A percentile compares a stretch with the other conserved stretches of the same genome.
These are phyloP conservation scores for Darevskia nairensis DNA, from an alignment of 2,797 vertebrate genomes.

Conservation along the genomic window DNA sequence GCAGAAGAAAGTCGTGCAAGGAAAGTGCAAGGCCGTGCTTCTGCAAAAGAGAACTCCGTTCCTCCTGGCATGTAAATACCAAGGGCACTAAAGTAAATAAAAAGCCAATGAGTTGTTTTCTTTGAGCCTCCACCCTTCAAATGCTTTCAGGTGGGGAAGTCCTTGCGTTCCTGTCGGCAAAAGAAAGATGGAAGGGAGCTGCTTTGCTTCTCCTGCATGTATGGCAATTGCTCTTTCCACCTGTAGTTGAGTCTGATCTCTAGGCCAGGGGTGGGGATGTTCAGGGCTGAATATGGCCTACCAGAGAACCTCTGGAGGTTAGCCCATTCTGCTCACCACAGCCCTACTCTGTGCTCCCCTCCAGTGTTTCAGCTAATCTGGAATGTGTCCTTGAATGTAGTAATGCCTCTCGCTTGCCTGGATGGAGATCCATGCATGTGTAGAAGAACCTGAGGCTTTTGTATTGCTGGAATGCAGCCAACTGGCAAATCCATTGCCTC, in stretches of 20 bases:
- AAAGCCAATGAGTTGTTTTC: conserved; percentile 65
- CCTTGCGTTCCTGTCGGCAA: background rate
- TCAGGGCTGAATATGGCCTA: too few relatives aligned
- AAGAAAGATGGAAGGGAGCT: background rate
- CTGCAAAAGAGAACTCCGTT: conserved; percentile 54
- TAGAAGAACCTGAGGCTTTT: too few relatives aligned
- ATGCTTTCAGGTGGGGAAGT: conserved; percentile 29
- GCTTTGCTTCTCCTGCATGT: background rate
- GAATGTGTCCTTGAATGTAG: too few relatives aligned
- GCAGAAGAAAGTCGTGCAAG: conserved; percentile 49
- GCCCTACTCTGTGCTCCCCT: too few relatives aligned
- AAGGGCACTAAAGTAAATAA: conserved; percentile 70
- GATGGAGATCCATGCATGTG: too few relatives aligned
- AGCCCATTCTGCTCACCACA: too few relatives aligned
- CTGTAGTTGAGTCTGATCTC: background rate
- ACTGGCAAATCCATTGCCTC: too few relatives aligned
- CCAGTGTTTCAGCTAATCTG: too few relatives aligned
- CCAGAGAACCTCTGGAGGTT: too few relatives aligned
- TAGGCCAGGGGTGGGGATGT: too few relatives aligned
- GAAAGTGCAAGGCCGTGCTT: conserved; percentile 16
- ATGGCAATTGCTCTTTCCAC: background rate
- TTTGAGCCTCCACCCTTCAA: conserved; percentile 60
- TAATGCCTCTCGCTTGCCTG: too few relatives aligned
- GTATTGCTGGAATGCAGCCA: too few relatives aligned
- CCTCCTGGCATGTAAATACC: conserved; percentile 74